A percentile compares a stretch with the other conserved stretches of the same genome.
Conservation (phyloP, 2,888 invertebrate genomes). For the Oscheius sp. region DNA sequence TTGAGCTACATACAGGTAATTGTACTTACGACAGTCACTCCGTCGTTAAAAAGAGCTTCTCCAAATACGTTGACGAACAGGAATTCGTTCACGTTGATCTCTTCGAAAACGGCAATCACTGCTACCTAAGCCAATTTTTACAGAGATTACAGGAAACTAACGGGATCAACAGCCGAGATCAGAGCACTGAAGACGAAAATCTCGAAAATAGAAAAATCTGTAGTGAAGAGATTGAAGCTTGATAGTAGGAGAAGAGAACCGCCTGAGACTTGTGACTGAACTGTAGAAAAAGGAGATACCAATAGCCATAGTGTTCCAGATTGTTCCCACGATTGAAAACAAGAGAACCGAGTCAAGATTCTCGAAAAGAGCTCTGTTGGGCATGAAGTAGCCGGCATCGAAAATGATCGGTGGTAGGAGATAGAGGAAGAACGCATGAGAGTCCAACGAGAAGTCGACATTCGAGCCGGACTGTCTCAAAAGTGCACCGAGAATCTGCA, state of each 20-base stretch:
- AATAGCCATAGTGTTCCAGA: slow-evolving; percentile 86
- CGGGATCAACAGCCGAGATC: slow-evolving; percentile 63
- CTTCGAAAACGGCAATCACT: slow-evolving; percentile 61
- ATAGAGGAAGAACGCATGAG: slow-evolving; percentile 92
- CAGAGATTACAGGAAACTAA: slow-evolving; percentile 15
- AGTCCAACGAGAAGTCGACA: slow-evolving; percentile 42
- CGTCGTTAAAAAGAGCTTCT: slow-evolving; percentile 95
- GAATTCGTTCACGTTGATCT: slow-evolving; percentile 90
- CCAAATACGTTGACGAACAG: slow-evolving; percentile 98
- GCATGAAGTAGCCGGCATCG: slow-evolving; percentile 98
- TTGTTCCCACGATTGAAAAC: slow-evolving; percentile 90
- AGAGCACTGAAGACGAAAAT: slow-evolving; percentile 58
- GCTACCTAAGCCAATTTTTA: slow-evolving; percentile 41
- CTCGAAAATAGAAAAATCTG: slow-evolving; percentile 56
- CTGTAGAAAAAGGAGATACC: slow-evolving; percentile 30
- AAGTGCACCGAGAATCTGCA: slow-evolving; percentile 33
- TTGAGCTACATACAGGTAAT: slow-evolving; percentile 60
- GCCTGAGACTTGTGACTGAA: slow-evolving; percentile 35
- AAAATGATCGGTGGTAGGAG: slow-evolving; percentile 97
- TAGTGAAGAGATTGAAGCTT: slow-evolving; percentile 48
- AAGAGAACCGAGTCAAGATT: slow-evolving; percentile 93
- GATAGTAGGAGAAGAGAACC: slow-evolving; percentile 52
- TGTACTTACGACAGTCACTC: slow-evolving; percentile 85
- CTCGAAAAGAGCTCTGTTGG: slow-evolving; percentile 95
- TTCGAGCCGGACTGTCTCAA: slow-evolving; percentile 24